Evolutionary conservation across 1,140 invertebrate species (phyloP), one percentile per base, ranked within the genome.

Genomic region (Drosophila ananassae): DNA sequence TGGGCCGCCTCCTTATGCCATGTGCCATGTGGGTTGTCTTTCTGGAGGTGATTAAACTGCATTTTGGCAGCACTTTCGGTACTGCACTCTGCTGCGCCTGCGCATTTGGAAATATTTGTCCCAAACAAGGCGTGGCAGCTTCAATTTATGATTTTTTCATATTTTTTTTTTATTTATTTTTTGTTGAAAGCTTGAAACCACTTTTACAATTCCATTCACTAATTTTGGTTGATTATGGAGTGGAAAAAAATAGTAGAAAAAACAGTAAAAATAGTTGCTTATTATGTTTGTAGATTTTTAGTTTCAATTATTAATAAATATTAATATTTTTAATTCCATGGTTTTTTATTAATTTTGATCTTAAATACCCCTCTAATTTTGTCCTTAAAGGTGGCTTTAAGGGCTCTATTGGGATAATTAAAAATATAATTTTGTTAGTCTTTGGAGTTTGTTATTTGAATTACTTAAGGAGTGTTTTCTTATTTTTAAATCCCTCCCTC

Each of bases 31-130:
- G 80, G 80, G 66, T 72, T 28, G 74, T 34, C 52, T 56, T 37
- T 83, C 76, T 73, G 61, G 67, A 85, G 77, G 81, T 84, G 81
- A 85, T 84, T 84, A 77, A 84, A 84, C 81, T 84, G 77, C 69
- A 85, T 80, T 85, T 84, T 84, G 73, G 73, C 78, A 78, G 66
- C 66, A 69, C 66, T 69, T 69, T 69, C 66, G 41, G n/a, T 2
- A 24, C 51, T 10, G 10, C 34, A 12, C 10, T 3, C 34, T 37
- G n/a, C 10, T 24, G 34, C 22, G 34, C 13, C 24, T 22, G 37
- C 41, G 54, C 51, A 32, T 54, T 54, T 61, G 22, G 8, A 58
- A 69, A 44, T 67, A 63, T 67, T 46, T 67, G 47, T 39, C 41
- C 41, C 30, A n/a, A 30, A 39, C 10, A 32, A 50, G 63, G 66